Conservation (phyloP, 2,797 vertebrate species). For the Myiotriccus ornatus region DNA sequence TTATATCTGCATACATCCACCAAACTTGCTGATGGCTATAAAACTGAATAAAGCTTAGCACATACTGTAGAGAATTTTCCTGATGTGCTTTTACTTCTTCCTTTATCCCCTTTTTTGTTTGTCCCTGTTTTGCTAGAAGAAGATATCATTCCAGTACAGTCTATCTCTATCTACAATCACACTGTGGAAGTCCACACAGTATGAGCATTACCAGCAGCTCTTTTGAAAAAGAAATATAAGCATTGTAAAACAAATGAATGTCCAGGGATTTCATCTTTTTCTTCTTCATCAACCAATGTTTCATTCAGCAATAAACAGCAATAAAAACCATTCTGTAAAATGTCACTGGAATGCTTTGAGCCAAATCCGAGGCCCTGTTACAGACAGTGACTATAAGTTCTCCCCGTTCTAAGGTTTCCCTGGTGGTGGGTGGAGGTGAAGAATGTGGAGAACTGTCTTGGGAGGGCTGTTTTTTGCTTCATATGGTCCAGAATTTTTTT, state of each 20-base stretch:
- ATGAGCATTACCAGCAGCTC: neutral
- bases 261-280: neutral
- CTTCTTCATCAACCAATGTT: neutral
- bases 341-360: neutral
- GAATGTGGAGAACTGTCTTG: neutral
- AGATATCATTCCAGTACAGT: neutral
- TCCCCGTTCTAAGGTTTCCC: neutral
- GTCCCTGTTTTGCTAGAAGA: neutral
- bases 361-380: neutral
- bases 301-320: neutral
- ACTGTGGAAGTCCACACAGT: neutral
- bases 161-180: neutral
- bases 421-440: rapidly evolving
- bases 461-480: neutral
- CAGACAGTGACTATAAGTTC: neutral
- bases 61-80: neutral
- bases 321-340: neutral
- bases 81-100: neutral
- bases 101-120: neutral
- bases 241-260: neutral
- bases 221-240: neutral
- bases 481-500: neutral
- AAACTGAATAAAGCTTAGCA: neutral
- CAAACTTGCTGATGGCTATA: neutral
- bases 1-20: neutral